These are phyloP conservation scores for Punctoribates punctum DNA, from an alignment of 2,888 invertebrate species.

Conservation along the genomic window DNA sequence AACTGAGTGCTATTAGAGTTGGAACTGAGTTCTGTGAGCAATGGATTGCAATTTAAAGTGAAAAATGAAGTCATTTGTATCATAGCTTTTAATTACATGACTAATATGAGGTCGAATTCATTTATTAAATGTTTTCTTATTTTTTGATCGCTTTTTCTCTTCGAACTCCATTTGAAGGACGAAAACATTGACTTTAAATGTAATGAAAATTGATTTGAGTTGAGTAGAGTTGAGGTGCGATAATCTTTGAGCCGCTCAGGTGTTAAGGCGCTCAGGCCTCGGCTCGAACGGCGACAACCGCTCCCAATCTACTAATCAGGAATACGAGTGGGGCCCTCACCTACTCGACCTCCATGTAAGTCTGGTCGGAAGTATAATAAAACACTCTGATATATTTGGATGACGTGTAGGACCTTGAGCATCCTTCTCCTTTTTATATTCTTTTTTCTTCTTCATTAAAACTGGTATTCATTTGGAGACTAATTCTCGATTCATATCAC, in stretches of 20 bases:
- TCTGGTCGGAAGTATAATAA: too few relatives aligned
- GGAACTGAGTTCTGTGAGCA: neutral
- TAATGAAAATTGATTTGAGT: too few relatives aligned
- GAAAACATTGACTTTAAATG: slow-evolving; percentile 6
- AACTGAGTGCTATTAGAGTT: neutral
- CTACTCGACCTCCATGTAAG: too few relatives aligned
- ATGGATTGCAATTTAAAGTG: neutral
- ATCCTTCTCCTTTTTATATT: neutral
- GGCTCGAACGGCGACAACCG: too few relatives aligned
- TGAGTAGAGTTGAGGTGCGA: too few relatives aligned
- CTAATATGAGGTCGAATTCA: neutral
- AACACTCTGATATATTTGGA: too few relatives aligned
- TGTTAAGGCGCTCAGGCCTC: too few relatives aligned
- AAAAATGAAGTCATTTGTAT: slow-evolving; percentile 4
- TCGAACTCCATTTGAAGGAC: neutral
- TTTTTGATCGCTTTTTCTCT: neutral
- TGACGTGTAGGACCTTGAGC: neutral
- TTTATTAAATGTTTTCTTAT: neutral
- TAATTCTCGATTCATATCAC: slow-evolving; percentile 1
- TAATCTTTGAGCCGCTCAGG: neutral
- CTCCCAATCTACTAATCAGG: too few relatives aligned
- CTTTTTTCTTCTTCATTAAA: neutral
- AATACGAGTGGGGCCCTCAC: too few relatives aligned
- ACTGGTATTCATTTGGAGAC: neutral
- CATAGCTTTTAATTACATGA: slow-evolving; percentile 8